These are phyloP conservation scores for Drosophila mulleri DNA, from an alignment of 2,888 invertebrate species.

Conservation along the genomic window DNA sequence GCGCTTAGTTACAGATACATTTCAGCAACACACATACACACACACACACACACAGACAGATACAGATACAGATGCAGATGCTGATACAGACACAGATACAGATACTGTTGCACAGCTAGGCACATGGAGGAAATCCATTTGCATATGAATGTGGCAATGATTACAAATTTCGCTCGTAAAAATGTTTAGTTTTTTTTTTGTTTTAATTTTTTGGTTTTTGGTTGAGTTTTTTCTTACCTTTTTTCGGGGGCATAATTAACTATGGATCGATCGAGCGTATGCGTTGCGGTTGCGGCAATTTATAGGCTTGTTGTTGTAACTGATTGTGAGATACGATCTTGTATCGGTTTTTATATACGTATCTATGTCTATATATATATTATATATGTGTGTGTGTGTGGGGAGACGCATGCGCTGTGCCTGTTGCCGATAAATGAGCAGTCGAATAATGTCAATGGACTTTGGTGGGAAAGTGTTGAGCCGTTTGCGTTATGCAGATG, in stretches of 20 bases:
- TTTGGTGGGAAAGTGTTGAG: slow-evolving; percentile 78
- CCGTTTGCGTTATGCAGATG: slow-evolving; percentile 67
- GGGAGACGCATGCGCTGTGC: slow-evolving; percentile 22
- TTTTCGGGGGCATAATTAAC: slow-evolving; percentile 72
- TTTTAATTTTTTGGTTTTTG: slow-evolving; percentile 39
- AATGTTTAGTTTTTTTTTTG: slow-evolving; percentile 67
- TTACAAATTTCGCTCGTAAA: slow-evolving; percentile 81
- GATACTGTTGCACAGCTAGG: not conserved
- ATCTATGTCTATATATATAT: slow-evolving; percentile 15
- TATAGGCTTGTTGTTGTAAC: slow-evolving; percentile 63
- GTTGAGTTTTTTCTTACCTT: slow-evolving; percentile 22
- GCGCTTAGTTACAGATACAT: slow-evolving; percentile 47
- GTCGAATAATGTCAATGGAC: slow-evolving; percentile 71
- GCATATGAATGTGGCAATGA: slow-evolving; percentile 81
- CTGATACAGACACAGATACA: slow-evolving; percentile 17
- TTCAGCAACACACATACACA: slow-evolving; percentile 16
- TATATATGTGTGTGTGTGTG: not conserved
- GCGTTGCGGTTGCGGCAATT: slow-evolving; percentile 78
- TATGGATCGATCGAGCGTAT: slow-evolving; percentile 64
- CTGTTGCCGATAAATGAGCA: slow-evolving; percentile 35
- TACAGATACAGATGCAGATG: slow-evolving; percentile 16
- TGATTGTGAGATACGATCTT: slow-evolving; percentile 67
- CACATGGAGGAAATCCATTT: slow-evolving; percentile 65
- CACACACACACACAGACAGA: slow-evolving; percentile 7
- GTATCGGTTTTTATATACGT: slow-evolving; percentile 59